Percentiles rank a stretch among this genome's conserved stretches.
These are phyloP conservation scores for Pyrrhia umbra DNA, from an alignment of 2,888 invertebrate genomes.

Conservation along the genomic window DNA sequence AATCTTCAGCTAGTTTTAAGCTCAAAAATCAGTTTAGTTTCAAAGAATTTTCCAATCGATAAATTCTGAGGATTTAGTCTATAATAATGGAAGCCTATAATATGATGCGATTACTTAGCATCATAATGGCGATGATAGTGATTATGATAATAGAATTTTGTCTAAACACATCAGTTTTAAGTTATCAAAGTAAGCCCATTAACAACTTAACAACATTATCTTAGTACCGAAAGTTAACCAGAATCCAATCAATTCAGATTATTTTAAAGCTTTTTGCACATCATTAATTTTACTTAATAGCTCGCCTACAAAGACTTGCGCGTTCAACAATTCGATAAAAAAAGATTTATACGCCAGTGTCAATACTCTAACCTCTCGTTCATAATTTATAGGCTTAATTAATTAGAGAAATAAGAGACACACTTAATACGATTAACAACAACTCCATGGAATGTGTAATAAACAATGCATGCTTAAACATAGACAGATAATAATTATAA, in stretches of 20 bases:
- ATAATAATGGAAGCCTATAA: neutral
- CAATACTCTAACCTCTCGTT: conserved; percentile 27
- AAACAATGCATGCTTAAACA: conserved; percentile 44
- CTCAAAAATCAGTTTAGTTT: too few relatives aligned
- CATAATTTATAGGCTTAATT: conserved; percentile 34
- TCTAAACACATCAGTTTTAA: conserved; percentile 9
- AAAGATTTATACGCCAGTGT: conserved; percentile 38
- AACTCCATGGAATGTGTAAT: conserved; percentile 43
- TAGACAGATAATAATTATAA: conserved; percentile 58
- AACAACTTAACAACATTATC: neutral
- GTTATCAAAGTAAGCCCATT: conserved; percentile 1
- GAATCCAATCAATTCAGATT: conserved; percentile 20
- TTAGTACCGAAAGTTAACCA: neutral
- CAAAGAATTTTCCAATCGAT: neutral
- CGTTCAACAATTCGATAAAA: conserved; percentile 30
- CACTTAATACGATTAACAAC: conserved; percentile 30
- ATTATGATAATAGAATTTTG: conserved; percentile 1
- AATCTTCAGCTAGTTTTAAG: too few relatives aligned
- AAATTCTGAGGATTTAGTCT: neutral
- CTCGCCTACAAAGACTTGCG: conserved; percentile 3
- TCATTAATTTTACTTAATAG: conserved; percentile 19
- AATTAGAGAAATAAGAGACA: conserved; percentile 41
- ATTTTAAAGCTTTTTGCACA: conserved; percentile 24
- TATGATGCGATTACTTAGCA: conserved; percentile 1
- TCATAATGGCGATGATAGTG: neutral